Base-by-base conservation (phyloP, 2,888 invertebrate species). In the Piscicola geometra region DNA sequence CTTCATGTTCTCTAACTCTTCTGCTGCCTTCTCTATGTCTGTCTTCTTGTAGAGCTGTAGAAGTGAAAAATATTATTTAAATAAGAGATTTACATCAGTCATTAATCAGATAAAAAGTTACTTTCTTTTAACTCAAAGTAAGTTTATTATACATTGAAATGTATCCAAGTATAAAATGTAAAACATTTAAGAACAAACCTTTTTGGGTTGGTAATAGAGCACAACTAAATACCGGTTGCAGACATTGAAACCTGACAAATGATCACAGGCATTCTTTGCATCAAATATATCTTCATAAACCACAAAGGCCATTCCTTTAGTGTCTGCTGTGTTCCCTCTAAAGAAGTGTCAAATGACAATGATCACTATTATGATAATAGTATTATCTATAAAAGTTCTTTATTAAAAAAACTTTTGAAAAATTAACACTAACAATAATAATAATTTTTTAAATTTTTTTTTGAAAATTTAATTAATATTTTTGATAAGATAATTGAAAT, bases 211-310 rank as follows among this genome's bases (percentile, higher is more conserved):
- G 86, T 98, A 99, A 86, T 99, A 99, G 5, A 99, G 87, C 0
- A 99, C 98, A n/a, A 99, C 98, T 52, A 99, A 88, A 85, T 99
- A 99, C 82, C 98, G 89, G 86, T 98, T 98, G 85, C 97, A 98
- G 41, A 99, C 98, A 86, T 99, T 99, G 86, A 98, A 99, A 15
- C 99, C 99, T 75, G 96, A 96, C 75, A 99, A 88, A 86, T 99
- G 98, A 85, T 99, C 99, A 86, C 99, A 99, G 3, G 99, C 99
- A 88, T 98, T 98, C 86, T 99, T 99, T 0, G 99, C 99, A 89
- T 99, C 99, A 88, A 99, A 99, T 82, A 99, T 99, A 84, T 99
- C 99, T 87, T 99, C 99, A 86, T 97, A 99, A 0, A 99, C 95
- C 70, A 99, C 96, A 89, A 98, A 99, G 30, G 99, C 99, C 47